Conservation (phyloP, 2,888 invertebrate species). For the Caradrina clavipalpis region DNA sequence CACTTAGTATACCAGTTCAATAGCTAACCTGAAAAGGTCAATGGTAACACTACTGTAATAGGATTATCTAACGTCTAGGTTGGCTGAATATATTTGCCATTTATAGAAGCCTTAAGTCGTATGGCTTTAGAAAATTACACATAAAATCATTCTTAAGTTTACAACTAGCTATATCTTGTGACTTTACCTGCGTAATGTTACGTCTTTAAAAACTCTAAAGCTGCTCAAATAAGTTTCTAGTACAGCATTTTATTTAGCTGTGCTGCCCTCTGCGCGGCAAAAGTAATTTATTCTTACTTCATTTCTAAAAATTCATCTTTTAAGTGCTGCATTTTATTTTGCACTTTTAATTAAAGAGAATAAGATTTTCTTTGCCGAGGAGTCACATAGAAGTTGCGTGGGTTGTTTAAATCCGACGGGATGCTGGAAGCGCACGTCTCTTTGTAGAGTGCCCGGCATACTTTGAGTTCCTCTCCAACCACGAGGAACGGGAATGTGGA, state of each 20-base stretch:
- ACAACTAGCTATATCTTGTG: too few relatives aligned
- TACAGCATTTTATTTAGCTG: too few relatives aligned
- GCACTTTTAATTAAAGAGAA: not conserved
- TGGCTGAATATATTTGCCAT: not conserved
- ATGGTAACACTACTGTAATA: not conserved
- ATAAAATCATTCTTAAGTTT: not conserved
- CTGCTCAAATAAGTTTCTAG: too few relatives aligned
- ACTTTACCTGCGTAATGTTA: too few relatives aligned
- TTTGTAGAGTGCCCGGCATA: constrained; percentile 18
- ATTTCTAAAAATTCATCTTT: too few relatives aligned
- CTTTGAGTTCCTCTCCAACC: constrained; percentile 11
- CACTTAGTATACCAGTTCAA: not conserved
- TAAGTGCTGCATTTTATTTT: not conserved
- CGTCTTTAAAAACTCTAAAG: too few relatives aligned
- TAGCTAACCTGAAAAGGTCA: not conserved
- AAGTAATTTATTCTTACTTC: too few relatives aligned
- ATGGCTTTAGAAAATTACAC: not conserved
- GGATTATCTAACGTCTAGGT: constrained; percentile 1
- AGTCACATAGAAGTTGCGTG: not conserved
- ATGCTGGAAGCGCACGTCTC: constrained; percentile 14
- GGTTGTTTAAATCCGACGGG: constrained; percentile 9
- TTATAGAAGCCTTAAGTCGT: not conserved
- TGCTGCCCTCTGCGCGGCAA: too few relatives aligned
- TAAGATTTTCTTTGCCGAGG: not conserved
- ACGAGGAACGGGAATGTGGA: constrained; percentile 14